These are phyloP conservation scores for Nyctereutes procyonoides DNA, from an alignment of 2,113 vertebrate species.

Conservation along the genomic window DNA sequence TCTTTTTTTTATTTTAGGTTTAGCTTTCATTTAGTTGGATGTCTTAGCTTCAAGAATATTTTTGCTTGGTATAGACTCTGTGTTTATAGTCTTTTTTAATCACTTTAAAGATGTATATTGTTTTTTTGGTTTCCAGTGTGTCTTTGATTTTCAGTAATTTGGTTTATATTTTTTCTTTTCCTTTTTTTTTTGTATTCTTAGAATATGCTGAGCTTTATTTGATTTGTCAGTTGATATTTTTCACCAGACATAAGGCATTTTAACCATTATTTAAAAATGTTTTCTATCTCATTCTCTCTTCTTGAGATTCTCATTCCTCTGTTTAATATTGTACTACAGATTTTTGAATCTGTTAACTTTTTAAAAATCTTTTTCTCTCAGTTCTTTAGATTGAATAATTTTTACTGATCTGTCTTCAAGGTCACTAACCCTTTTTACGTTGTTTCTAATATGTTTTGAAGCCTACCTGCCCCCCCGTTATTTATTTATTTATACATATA, in stretches of 20 bases:
- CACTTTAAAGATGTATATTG: background rate
- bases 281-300: background rate
- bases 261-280: background rate
- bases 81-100: background rate
- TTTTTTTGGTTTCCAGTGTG: background rate
- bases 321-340: background rate
- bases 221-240: conserved; percentile 35
- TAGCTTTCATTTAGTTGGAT: no score
- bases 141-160: background rate
- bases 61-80: background rate
- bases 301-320: background rate
- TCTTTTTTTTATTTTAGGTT: no score
- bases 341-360: background rate
- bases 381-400: background rate
- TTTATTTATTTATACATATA: no score
- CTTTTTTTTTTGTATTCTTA: background rate
- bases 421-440: no score
- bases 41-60: background rate
- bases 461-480: no score
- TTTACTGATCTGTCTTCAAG: no score
- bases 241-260: background rate
- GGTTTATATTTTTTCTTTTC: background rate
- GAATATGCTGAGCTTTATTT: conserved; percentile 5
- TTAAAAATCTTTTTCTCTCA: background rate
- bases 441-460: no score